Evolutionary conservation across 2,113 vertebrate species (phyloP).

Genomic region (Sorex fumeus): DNA sequence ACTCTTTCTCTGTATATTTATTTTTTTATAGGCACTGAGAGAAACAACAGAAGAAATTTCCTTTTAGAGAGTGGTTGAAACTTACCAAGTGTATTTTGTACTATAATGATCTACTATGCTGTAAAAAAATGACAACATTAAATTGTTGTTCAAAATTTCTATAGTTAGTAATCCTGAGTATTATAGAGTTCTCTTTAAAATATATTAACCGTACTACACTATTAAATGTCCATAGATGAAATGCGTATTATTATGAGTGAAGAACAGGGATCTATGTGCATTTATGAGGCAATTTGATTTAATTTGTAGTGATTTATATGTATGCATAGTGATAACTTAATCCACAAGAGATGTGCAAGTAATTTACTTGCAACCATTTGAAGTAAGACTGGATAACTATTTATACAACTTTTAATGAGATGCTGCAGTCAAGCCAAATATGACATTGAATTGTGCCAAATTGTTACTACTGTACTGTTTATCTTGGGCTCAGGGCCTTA

Average conservation of each 20-base stretch:
- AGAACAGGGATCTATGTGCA: slow-evolving; percentile 73
- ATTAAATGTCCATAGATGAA: slow-evolving; percentile 83
- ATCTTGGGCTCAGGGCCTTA: slow-evolving; percentile 68
- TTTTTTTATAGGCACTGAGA: too few species aligned
- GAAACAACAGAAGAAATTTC: background rate
- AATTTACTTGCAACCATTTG: slow-evolving; percentile 84
- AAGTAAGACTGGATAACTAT: slow-evolving; percentile 84
- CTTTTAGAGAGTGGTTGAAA: slow-evolving; percentile 38
- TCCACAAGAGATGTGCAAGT: slow-evolving; percentile 78
- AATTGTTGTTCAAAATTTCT: slow-evolving; percentile 75
- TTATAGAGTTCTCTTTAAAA: slow-evolving; percentile 82
- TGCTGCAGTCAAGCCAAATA: slow-evolving; percentile 75
- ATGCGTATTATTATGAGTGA: slow-evolving; percentile 80
- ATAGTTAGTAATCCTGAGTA: slow-evolving; percentile 78
- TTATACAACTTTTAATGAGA: slow-evolving; percentile 81
- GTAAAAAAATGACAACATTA: slow-evolving; percentile 68
- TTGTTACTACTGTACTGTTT: slow-evolving; percentile 73
- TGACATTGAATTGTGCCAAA: slow-evolving; percentile 74
- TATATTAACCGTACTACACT: slow-evolving; percentile 77
- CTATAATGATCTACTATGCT: slow-evolving; percentile 75
- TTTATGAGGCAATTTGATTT: slow-evolving; percentile 81
- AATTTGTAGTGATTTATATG: slow-evolving; percentile 81
- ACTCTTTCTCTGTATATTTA: too few species aligned
- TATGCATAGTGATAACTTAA: slow-evolving; percentile 81
- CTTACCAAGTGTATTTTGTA: slow-evolving; percentile 43